phyloP scores from a whole-genome alignment of 2,888 invertebrate species.

The Hypsopygia costalis region DNA sequence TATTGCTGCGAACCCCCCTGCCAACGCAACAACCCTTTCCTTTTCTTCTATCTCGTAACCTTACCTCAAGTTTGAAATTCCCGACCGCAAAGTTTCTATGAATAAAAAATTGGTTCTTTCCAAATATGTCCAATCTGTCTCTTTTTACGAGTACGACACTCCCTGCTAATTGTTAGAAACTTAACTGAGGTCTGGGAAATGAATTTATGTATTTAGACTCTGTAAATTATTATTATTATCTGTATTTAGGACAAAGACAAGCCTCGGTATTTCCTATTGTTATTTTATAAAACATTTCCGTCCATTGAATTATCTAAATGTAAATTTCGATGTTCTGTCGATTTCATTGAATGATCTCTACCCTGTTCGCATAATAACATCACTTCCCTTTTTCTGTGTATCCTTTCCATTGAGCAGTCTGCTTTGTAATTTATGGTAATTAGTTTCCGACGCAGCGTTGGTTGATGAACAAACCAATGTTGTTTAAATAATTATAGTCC shows the following conservation, averaged over 20 bases:
- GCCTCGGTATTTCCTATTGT: constrained; percentile 46
- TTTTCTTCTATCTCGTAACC: too few species aligned
- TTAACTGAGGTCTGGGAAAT: too few species aligned
- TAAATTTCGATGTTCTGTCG: constrained; percentile 42
- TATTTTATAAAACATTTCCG: constrained; percentile 58
- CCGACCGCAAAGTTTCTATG: too few species aligned
- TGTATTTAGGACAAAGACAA: constrained; percentile 14
- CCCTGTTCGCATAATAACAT: constrained; percentile 34
- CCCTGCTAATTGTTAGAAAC: too few species aligned
- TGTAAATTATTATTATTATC: constrained; percentile 7
- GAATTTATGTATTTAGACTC: too few species aligned
- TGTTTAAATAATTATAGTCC: not conserved
- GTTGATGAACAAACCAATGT: not conserved
- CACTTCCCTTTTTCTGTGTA: constrained; percentile 18
- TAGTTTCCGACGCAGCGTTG: not conserved
- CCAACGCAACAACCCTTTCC: too few species aligned
- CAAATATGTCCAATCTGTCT: too few species aligned
- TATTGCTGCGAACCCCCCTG: too few species aligned
- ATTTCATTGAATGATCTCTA: constrained; percentile 44
- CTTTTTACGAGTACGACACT: too few species aligned
- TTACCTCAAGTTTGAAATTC: too few species aligned
- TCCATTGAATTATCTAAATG: constrained; percentile 58
- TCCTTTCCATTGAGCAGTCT: constrained; percentile 9
- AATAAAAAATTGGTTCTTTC: too few species aligned
- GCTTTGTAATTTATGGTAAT: constrained; percentile 8